Conservation (phyloP, 1,140 invertebrate species). For the Cotesia vestalis region DNA sequence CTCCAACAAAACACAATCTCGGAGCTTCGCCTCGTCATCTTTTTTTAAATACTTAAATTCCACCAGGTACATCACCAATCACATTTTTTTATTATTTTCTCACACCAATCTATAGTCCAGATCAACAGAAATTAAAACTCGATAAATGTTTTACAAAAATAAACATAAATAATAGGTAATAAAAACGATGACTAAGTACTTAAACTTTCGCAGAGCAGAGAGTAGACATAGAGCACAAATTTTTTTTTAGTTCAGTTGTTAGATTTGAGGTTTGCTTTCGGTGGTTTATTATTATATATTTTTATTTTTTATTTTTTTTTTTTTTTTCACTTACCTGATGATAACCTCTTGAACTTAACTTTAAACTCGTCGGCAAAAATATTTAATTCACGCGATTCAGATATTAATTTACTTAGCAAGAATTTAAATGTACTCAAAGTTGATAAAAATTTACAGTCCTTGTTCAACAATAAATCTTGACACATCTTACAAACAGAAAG, state of each 20-base stretch:
- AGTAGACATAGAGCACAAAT: too few species aligned
- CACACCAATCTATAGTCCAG: too few species aligned
- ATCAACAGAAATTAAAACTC: background rate
- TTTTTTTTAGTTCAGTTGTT: too few species aligned
- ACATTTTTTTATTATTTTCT: too few species aligned
- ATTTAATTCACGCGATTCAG: conserved; percentile 26
- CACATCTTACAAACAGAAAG: conserved; percentile 44
- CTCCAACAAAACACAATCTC: too few species aligned
- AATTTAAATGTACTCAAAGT: conserved; percentile 31
- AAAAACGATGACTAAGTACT: background rate
- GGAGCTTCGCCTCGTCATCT: too few species aligned
- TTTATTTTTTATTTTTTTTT: conserved; percentile 1
- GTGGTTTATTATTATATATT: background rate
- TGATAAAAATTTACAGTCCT: conserved; percentile 33
- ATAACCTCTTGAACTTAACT: conserved; percentile 46
- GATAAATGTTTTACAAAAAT: background rate
- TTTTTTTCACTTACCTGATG: conserved; percentile 41
- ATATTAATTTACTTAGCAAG: background rate
- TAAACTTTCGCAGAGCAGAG: too few species aligned
- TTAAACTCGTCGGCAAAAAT: conserved; percentile 38
- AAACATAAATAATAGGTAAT: conserved; percentile 1
- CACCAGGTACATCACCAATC: too few species aligned
- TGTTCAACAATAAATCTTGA: conserved; percentile 44
- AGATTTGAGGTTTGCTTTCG: background rate
- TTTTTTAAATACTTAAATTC: too few species aligned